These are phyloP conservation scores for Leptoclinus maculatus DNA, from an alignment of 2,797 vertebrate species.

Conservation along the genomic window DNA sequence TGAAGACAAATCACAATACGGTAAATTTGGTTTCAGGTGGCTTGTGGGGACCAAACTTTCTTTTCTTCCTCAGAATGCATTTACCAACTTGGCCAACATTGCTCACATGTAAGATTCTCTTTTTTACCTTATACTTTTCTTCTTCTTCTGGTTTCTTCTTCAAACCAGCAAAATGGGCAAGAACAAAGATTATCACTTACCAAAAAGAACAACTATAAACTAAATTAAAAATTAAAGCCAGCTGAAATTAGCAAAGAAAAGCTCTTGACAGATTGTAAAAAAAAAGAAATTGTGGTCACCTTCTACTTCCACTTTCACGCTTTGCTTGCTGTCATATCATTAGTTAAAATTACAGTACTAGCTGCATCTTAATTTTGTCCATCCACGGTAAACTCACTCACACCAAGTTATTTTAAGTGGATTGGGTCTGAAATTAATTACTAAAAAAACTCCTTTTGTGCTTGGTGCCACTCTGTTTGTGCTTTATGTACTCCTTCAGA, in stretches of 20 bases:
- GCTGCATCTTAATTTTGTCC: not conserved
- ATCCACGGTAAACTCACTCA: too few relatives aligned
- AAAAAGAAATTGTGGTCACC: too few relatives aligned
- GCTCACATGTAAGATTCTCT: conserved; percentile 67
- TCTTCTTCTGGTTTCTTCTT: too few relatives aligned
- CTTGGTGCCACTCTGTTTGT: too few relatives aligned
- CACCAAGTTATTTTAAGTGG: too few relatives aligned
- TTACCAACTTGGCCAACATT: conserved; percentile 59
- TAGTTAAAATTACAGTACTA: not conserved
- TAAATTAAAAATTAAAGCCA: not conserved
- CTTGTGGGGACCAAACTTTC: conserved; percentile 61
- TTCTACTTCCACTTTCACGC: too few relatives aligned
- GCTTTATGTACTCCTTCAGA: too few relatives aligned
- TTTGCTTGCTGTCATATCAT: too few relatives aligned
- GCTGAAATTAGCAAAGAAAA: not conserved
- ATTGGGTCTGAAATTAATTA: too few relatives aligned
- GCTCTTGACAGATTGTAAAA: too few relatives aligned
- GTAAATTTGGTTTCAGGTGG: conserved; percentile 57
- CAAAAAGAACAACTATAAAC: not conserved
- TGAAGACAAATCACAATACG: not conserved
- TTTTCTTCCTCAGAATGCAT: conserved; percentile 61
- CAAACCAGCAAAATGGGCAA: not conserved
- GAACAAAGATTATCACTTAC: not conserved
- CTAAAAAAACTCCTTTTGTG: too few relatives aligned
- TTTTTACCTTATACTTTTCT: not conserved